Conservation (phyloP, 2,113 vertebrate species). For the Tiliqua scincoides region DNA sequence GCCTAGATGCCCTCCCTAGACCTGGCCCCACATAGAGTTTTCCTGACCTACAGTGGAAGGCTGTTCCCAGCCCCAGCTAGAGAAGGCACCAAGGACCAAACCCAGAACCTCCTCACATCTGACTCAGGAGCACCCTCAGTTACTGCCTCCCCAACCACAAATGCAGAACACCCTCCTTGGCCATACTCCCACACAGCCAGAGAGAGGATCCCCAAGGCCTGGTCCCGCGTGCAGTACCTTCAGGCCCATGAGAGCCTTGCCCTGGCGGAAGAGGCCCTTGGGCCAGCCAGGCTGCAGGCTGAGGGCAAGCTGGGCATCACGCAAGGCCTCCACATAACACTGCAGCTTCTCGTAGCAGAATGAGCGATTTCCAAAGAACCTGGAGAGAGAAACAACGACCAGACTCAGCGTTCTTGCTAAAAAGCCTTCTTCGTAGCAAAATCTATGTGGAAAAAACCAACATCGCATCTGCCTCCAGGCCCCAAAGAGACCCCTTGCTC, state of each 20-base stretch:
- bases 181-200: not conserved
- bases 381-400: slow-evolving; percentile 34
- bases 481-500: too few relatives aligned
- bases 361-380: slow-evolving; percentile 89
- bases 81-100: too few relatives aligned
- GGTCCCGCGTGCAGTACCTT: slow-evolving; percentile 73
- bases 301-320: slow-evolving; percentile 78
- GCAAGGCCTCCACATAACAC: slow-evolving; percentile 76
- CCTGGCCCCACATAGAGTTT: too few relatives aligned
- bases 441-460: too few relatives aligned
- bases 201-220: not conserved
- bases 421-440: too few relatives aligned
- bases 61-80: too few relatives aligned
- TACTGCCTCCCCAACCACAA: not conserved
- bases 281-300: slow-evolving; percentile 80
- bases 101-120: too few relatives aligned
- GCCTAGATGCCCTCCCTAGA: too few relatives aligned
- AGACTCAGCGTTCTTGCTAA: too few relatives aligned
- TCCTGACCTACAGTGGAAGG: too few relatives aligned
- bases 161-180: not conserved
- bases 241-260: slow-evolving; percentile 85
- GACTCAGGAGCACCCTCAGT: too few relatives aligned
- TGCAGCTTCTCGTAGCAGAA: slow-evolving; percentile 84
- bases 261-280: slow-evolving; percentile 86
- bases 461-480: too few relatives aligned